Evolutionary conservation across 2,113 vertebrate genomes (phyloP), one percentile per base, ranked within the genome.

Genomic region (Dromiciops gliroides): DNA sequence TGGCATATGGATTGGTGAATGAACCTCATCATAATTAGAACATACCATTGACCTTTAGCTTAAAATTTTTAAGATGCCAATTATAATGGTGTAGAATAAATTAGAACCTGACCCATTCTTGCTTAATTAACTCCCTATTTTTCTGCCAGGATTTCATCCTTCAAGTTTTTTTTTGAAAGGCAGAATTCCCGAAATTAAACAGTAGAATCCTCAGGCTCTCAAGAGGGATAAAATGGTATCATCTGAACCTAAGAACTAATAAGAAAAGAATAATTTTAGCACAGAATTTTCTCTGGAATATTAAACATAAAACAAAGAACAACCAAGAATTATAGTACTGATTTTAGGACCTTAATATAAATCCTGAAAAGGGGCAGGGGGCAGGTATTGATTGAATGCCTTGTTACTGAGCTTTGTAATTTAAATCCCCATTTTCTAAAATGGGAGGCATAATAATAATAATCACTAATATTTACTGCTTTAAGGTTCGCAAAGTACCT

Each of bases 81-180:
- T 95, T 89, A 94, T 96, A 95, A 60, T 94, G 50, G 90, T 92
- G 93, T 92, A 96, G 49, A 94, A 97, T 44, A 97, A 97, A 96
- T 97, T 96, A 97, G 95, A 97, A 91, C 51, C 93, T 95, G 95
- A 96, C 96, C 96, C 94, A 90, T 92, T 97, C 95, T 95, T 94
- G 92, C 67, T 97, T 97, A 96, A 97, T 97, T 97, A 97, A 50
- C 56, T 95, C 67, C 93, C 11, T 26, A 44, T 92, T 94, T 94
- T 96, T 92, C 94, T 96, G 96, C 91, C 89, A 97, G 95, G 48
- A 94, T 96, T 97, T 95, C 95, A 98, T 97, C 96, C 93, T 96
- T 16, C 4, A 92, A 93, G 60, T 95, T 92, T 96, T 75, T 75
- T 24, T 97, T 97, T 95, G 91, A 97, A 97, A 97, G 94, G 56